Conservation (phyloP, 1,140 invertebrate genomes). For the Hypothenemus hampei region DNA sequence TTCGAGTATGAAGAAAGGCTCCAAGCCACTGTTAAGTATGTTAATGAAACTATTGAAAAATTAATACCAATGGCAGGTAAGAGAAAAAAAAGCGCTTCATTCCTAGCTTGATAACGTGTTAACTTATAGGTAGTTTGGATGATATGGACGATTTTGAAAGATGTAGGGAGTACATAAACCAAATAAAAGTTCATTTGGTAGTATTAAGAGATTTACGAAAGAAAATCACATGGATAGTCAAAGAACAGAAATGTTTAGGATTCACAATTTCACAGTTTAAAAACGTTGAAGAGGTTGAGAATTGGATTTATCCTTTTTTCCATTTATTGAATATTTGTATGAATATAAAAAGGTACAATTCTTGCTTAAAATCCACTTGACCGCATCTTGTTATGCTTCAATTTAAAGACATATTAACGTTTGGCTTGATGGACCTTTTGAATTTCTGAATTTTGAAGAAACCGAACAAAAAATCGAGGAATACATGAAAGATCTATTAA, state of each 20-base stretch:
- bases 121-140: conserved; percentile 47
- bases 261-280: conserved; percentile 68
- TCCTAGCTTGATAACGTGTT: no score
- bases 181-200: conserved; percentile 68
- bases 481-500: conserved; percentile 68
- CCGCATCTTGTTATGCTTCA: not conserved
- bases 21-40: conserved; percentile 58
- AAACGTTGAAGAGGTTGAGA: conserved; percentile 68
- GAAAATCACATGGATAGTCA: conserved; percentile 79
- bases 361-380: not conserved
- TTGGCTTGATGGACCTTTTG: conserved; percentile 89
- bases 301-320: conserved; percentile 64
- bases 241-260: conserved; percentile 82
- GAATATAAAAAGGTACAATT: conserved; percentile 64
- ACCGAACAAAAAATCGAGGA: conserved; percentile 70
- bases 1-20: conserved; percentile 75
- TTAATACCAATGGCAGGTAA: conserved; percentile 61
- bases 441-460: conserved; percentile 67
- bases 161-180: conserved; percentile 56
- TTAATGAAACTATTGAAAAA: conserved; percentile 61
- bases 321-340: conserved; percentile 57
- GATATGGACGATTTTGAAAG: conserved; percentile 62
- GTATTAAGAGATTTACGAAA: conserved; percentile 68
- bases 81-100: no score
- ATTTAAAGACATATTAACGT: conserved; percentile 61